Base-by-base conservation (phyloP, 2,888 invertebrate species). In the Agonopterix subpropinquella region DNA sequence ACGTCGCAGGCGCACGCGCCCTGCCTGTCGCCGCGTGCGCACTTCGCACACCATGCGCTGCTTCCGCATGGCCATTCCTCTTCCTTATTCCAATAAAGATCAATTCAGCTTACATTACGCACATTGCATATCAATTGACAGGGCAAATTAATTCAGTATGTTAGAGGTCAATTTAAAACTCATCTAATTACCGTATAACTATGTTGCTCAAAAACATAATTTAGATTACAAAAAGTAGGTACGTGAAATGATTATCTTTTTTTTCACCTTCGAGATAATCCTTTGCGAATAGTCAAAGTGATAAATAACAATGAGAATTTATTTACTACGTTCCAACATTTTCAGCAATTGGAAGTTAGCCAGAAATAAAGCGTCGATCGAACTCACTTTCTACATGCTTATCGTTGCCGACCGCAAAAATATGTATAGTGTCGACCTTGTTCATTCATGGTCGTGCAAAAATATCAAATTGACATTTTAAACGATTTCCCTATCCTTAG, bases 391-490 rank as follows among this genome's bases (percentile, higher is more conserved):
- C 80, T 80, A 80, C 74, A 64, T 70, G 70, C 67, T 77, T 80
- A 81, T 80, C 77, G 76, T 66, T 60, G 64, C 70, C 74, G 71
- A 64, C 70, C 66, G 76, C 76, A 78, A 78, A 70, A 77, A 80
- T 79, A 78, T 70, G 69, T 79, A 77, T 70, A 69, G 66, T 63
- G 57, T 53, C 65, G 80, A 75, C 87, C 87, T 87, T 86, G 84
- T 74, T 66, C 71, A 60, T 78, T 82, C 86, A 85, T 67, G 84
- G 86, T 67, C 83, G 76, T 68, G 82, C 84, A 81, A 85, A 87
- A 87, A 86, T 87, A 87, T 80, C 82, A 77, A 80, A 76, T 75
- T 84, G 81, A 84, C 84, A 85, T 85, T 85, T 83, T 80, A 84
- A 78, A 79, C 73, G 77, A 80, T 84, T 84, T 82, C 80, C 82